phyloP scores from a whole-genome alignment of 2,113 vertebrate species.

The Brachyhypopomus gauderio region DNA sequence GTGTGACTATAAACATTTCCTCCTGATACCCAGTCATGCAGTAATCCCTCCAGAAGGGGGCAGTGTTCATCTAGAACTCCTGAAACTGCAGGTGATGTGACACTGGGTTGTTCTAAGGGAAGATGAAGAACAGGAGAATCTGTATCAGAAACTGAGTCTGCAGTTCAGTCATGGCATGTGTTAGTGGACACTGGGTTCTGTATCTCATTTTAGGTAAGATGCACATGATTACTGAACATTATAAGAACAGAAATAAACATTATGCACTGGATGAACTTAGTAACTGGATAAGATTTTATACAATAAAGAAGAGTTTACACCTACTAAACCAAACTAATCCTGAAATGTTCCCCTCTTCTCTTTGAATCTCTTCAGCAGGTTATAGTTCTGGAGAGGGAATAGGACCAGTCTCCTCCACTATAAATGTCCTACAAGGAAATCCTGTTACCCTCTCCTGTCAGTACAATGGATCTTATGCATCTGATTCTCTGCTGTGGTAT shows the following conservation, averaged over 20 bases:
- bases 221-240: background rate
- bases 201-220: conserved; percentile 1
- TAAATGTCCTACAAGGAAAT: background rate
- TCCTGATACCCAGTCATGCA: no score
- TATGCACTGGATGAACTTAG: background rate
- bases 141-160: background rate
- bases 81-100: no score
- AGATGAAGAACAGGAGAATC: background rate
- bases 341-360: no score
- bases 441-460: background rate
- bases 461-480: background rate
- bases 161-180: background rate
- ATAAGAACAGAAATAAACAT: background rate
- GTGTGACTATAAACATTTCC: no score
- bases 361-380: background rate
- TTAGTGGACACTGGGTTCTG: background rate
- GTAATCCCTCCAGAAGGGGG: no score
- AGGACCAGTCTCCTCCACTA: background rate
- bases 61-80: no score
- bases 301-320: background rate
- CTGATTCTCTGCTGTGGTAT: conserved; percentile 21
- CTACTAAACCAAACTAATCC: no score
- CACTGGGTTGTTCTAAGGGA: background rate
- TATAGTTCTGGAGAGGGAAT: conserved; percentile 1
- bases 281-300: background rate